Evolutionary conservation across 2,888 invertebrate genomes (phyloP), one percentile per base, ranked within the genome.

Genomic region (Vannuccia rotundouncinata): DNA sequence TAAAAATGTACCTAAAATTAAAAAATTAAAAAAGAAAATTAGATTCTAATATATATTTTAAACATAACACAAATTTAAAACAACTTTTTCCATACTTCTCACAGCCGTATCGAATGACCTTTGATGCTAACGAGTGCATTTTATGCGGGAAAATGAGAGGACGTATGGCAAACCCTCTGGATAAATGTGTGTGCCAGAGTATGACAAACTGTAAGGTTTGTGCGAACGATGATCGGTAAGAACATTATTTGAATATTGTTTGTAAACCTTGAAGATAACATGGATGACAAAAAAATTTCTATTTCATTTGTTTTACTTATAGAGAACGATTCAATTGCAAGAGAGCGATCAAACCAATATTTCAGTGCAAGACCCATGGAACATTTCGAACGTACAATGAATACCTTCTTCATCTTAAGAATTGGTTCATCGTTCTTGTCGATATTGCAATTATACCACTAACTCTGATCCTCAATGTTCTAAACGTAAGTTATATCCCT

Each of bases 371-470:
- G 1, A 83, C 82, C 0, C 88, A 88, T 82, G 87, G 87, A 0
- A 74, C 82, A 0, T 88, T 84, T 82, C 82, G 87, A 5, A 83
- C 83, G n/a, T 88, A 88, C 83, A 84, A 85, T 28, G 86, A 87
- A 74, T 85, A 84, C 76, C 83, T 88, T 29, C 81, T 81, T 0
- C 79, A 83, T 5, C 81, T 86, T 29, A 87, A 86, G 83, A 86
- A 85, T 84, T 88, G 88, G 88, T 85, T 86, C 74, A 82, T 88
- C 0, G 82, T 88, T 22, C 85, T 85, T 84, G 82, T 83, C 0
- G 86, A 85, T 1, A 73, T 88, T 5, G 78, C 83, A 29, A 85
- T 87, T 74, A 82, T 88, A 10, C 88, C 88, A 0, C 84, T 88
- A 31, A 88, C 87, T 10, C 82, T 88, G 30, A 1, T 85, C 10